These are phyloP conservation scores for Macrotus californicus DNA, from an alignment of 2,113 vertebrate species.

Conservation along the genomic window DNA sequence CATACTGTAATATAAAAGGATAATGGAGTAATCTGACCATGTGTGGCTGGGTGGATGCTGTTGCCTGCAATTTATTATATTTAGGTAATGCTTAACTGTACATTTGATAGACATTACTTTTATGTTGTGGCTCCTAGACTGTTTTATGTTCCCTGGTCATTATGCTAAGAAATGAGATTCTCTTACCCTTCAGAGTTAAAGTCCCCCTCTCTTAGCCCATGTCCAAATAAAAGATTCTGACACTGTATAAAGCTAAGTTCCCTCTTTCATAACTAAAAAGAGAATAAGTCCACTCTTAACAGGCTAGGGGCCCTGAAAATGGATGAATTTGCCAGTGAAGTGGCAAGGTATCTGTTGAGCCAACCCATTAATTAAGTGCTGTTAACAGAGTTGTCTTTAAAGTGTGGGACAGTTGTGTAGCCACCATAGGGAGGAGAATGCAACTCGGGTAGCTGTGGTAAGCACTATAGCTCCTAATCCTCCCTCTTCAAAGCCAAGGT, in stretches of 20 bases:
- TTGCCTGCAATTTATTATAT: slow-evolving; percentile 60
- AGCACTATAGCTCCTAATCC: neutral
- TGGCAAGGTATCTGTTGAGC: neutral
- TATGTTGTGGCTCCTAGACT: slow-evolving; percentile 45
- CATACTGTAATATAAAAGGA: slow-evolving; percentile 69
- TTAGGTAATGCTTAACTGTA: slow-evolving; percentile 63
- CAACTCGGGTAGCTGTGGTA: neutral
- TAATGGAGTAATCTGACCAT: slow-evolving; percentile 55
- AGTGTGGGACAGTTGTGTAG: neutral
- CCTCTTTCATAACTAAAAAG: slow-evolving; percentile 25
- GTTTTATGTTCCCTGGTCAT: slow-evolving; percentile 55
- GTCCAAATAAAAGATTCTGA: slow-evolving; percentile 27
- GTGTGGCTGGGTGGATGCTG: slow-evolving; percentile 50
- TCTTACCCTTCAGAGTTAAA: slow-evolving; percentile 42
- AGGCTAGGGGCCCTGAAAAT: neutral
- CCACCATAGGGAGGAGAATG: neutral
- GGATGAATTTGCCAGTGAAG: neutral
- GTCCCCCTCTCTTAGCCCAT: slow-evolving; percentile 3
- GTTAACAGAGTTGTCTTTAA: neutral
- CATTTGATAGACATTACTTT: slow-evolving; percentile 62
- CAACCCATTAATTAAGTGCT: slow-evolving; percentile 16
- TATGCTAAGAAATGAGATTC: slow-evolving; percentile 57
- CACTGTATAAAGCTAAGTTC: neutral
- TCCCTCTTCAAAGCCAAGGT: neutral
- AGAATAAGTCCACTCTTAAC: neutral